Evolutionary conservation across 2,797 vertebrate species (phyloP), one percentile per base, ranked within the genome.

Genomic region (Rhodeus uyekii): DNA sequence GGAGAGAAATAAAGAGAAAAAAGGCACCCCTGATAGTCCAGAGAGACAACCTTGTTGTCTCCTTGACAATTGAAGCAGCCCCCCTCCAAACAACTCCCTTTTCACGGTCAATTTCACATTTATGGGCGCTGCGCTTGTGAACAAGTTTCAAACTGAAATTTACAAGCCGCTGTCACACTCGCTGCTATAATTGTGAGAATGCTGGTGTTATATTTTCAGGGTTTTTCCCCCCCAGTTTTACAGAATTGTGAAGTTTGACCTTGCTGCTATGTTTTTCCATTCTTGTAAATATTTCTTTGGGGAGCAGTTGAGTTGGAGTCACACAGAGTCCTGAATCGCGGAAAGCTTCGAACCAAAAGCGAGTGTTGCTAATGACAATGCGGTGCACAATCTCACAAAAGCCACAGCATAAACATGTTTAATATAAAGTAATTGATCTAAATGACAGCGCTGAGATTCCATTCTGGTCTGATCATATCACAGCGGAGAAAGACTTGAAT

Each of bases 191-290:
- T 92, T 91, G 90, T 89, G 80, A 88, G 87, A 91, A 90, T 86
- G 85, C 89, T 87, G 80, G 80, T 72, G 84, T 91, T 90, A 90
- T 91, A 88, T 90, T 89, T 58, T 60, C 24, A 58, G 55, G 4
- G 4, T 2, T 27, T 14, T 86, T 55, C 38, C 3, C 5, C 19
- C 48, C 1, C 3, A 7, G 18, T 65, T 93, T 93, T 88, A 94
- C 90, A 90, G 93, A 93, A 94, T 92, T 90, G 93, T 94, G 92
- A 94, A 95, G 93, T 93, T 91, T 92, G 92, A 95, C 93, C 93
- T 95, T 94, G 91, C 86, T 88, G 88, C 87, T 86, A 18, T 27
- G 68, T 46, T 65, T 69, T 72, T 53, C 80, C 34, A 50, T n/a
- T 75, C 71, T 53, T 75, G 71, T 73, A 63, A 80, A 63, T 50